Evolutionary conservation across 2,797 vertebrate species (phyloP).

Genomic region (Chelon labrosus): DNA sequence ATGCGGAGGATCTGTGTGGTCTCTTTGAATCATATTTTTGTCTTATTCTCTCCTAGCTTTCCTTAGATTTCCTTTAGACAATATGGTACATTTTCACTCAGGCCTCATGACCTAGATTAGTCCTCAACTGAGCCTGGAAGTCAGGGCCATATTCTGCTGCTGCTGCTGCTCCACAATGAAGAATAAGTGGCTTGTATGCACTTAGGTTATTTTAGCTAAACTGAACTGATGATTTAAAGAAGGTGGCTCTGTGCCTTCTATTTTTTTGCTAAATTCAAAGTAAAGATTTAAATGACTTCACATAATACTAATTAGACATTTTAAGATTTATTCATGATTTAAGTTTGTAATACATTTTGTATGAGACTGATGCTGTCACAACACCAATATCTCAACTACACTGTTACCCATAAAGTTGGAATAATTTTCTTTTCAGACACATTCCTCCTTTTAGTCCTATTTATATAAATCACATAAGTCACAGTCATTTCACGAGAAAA

Average conservation of each 20-base stretch:
- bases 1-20: constrained; percentile 64
- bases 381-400: not conserved
- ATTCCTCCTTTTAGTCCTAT: no score
- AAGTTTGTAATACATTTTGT: no score
- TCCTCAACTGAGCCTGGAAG: constrained; percentile 19
- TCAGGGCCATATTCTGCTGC: not conserved
- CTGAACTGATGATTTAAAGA: not conserved
- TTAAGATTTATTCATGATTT: not conserved
- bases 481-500: no score
- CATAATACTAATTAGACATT: not conserved
- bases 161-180: not conserved
- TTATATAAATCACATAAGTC: no score
- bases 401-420: no score
- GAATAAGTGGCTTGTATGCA: not conserved
- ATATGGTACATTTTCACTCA: constrained; percentile 32
- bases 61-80: constrained; percentile 31
- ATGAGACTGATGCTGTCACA: not conserved
- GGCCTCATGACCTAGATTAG: constrained; percentile 12
- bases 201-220: not conserved
- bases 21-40: constrained; percentile 53
- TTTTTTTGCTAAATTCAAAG: not conserved
- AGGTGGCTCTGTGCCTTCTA: not conserved
- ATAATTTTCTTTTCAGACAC: no score
- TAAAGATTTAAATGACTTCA: not conserved
- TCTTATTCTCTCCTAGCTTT: constrained; percentile 48